These are phyloP conservation scores for Myiozetetes cayanensis DNA, from an alignment of 2,113 vertebrate species.

Conservation along the genomic window DNA sequence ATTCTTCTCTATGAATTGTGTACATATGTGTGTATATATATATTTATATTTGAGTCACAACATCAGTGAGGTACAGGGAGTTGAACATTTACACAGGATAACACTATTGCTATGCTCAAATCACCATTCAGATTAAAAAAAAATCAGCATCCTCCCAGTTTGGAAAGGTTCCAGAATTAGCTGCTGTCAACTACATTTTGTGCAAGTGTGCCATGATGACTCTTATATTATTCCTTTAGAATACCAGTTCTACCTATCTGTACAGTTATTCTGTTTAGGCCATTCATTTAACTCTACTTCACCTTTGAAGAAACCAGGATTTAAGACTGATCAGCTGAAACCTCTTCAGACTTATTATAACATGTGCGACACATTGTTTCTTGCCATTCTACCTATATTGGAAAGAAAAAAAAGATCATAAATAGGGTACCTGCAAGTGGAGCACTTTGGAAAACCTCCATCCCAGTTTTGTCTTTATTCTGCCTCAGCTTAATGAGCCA, in stretches of 20 bases:
- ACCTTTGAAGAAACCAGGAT: background rate
- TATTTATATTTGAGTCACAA: background rate
- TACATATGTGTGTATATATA: background rate
- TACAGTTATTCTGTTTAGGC: background rate
- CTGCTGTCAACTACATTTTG: background rate
- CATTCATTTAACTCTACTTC: background rate
- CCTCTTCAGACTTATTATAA: background rate
- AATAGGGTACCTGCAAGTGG: background rate
- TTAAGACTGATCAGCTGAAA: background rate
- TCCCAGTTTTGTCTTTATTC: conserved; percentile 38
- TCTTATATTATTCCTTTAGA: background rate
- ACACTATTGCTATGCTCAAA: background rate
- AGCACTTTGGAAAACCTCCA: background rate
- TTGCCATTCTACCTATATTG: background rate
- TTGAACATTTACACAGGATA: background rate
- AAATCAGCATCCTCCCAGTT: background rate
- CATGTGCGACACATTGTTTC: background rate
- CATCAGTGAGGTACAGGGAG: background rate
- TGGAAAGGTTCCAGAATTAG: background rate
- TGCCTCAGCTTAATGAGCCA: background rate
- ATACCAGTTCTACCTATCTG: background rate
- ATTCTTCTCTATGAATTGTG: background rate
- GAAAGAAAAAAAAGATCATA: background rate
- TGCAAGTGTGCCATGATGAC: background rate
- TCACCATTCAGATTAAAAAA: background rate